phyloP scores from a whole-genome alignment of 2,888 invertebrate genomes.

The Xylota segnis region DNA sequence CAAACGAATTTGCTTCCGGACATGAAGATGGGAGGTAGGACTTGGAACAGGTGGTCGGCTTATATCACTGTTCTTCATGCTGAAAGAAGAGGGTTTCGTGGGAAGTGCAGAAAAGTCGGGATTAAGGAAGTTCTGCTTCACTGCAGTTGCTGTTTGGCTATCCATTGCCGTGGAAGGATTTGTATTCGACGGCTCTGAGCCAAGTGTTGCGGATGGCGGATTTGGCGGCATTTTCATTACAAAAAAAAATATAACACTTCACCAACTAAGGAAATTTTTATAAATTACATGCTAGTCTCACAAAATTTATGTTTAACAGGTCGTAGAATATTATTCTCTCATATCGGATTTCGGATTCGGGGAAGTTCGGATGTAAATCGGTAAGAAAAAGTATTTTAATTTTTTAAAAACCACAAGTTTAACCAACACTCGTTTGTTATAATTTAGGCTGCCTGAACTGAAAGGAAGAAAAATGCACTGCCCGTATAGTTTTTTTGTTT shows the following conservation, averaged over 20 bases:
- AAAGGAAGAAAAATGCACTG: conserved; percentile 50
- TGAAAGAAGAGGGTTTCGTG: conserved; percentile 35
- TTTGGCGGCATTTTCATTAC: conserved; percentile 76
- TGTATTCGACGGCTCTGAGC: conserved; percentile 65
- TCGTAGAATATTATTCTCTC: conserved; percentile 24
- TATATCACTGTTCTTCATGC: conserved; percentile 59
- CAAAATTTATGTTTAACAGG: conserved; percentile 2
- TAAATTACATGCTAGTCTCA: conserved; percentile 31
- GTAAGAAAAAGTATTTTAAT: conserved; percentile 8
- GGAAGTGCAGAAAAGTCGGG: conserved; percentile 64
- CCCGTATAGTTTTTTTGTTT: conserved; percentile 17
- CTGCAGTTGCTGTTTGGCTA: conserved; percentile 27
- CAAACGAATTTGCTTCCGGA: conserved; percentile 80
- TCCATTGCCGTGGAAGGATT: conserved; percentile 43
- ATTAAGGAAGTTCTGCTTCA: conserved; percentile 57
- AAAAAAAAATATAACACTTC: conserved; percentile 4
- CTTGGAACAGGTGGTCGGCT: conserved; percentile 80
- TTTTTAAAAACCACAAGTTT: conserved; percentile 8
- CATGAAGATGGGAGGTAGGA: conserved; percentile 80
- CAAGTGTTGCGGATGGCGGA: conserved; percentile 76
- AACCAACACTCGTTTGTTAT: conserved; percentile 20
- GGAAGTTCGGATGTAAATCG: conserved; percentile 53
- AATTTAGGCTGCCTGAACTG: conserved; percentile 22
- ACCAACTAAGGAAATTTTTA: conserved; percentile 5
- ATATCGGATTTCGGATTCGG: conserved; percentile 71